Evolutionary conservation across 2,888 invertebrate species (phyloP), one percentile per base, ranked within the genome.

Genomic region (Rhynchonema sp.): DNA sequence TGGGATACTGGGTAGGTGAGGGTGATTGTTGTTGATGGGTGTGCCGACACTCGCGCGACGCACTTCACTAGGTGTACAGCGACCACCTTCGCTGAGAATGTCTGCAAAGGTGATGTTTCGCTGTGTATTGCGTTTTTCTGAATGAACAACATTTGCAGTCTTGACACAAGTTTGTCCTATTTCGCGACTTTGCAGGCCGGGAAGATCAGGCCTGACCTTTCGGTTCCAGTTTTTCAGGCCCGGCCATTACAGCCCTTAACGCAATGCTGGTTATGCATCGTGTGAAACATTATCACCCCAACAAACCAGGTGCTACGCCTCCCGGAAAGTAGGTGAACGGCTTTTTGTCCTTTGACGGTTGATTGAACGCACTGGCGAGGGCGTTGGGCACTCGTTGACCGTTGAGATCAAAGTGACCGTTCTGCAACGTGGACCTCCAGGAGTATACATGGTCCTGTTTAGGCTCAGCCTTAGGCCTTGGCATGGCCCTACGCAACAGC

Each of bases 311-410:
- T 38, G 38, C 17, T 13, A 38, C 38, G 17, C 38, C 38, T n/a
- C n/a, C n/a, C n/a, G n/a, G n/a, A n/a, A n/a, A n/a, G 74, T 91
- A 91, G n/a, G 90, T 90, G 74, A 91, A 91, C 20, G 90, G 90
- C 72, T 90, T 90, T 76, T 90, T 91, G 76, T 90, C 90, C 76
- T 89, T 89, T 20, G 26, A 20, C 55, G 59, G 56, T 13, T 56
- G 46, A 2, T 26, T 28, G 46, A 61, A 61, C 20, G 61, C 61
- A 22, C 9, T 29, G 22, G 28, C 25, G 22, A 61, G 27, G 1
- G 59, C 59, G 23, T 25, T 20, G 3, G 61, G 61, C 26, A 61
- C 57, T 1, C 46, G 13, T 17, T 52, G 46, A 28, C 56, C 57
- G 49, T 60, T 57, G 13, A 57, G 22, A 2, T 20, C 9, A 46